These are phyloP conservation scores for Plutella xylostella DNA, from an alignment of 2,888 invertebrate species.

Conservation along the genomic window DNA sequence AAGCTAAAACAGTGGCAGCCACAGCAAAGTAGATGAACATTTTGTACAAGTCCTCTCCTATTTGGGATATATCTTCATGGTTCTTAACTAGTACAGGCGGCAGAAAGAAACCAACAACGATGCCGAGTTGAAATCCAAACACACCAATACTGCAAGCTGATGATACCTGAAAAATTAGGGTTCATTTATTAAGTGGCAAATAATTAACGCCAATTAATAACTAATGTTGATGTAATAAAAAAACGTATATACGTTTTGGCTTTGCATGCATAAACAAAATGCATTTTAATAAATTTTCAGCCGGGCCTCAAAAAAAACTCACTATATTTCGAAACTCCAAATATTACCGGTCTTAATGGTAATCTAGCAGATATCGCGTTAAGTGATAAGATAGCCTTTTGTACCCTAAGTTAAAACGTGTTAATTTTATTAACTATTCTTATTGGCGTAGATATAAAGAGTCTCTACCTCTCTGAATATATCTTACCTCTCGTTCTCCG, in stretches of 20 bases:
- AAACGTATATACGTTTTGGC: no score
- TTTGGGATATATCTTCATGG: constrained; percentile 43
- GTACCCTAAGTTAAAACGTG: no score
- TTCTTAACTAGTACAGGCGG: constrained; percentile 70
- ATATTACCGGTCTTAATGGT: neutral
- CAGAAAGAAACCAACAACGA: constrained; percentile 77
- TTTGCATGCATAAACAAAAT: no score
- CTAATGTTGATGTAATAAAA: no score
- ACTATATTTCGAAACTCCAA: no score
- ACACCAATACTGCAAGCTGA: constrained; percentile 79
- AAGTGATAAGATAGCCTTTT: neutral
- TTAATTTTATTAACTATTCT: no score
- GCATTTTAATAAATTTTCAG: no score
- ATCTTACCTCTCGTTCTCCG: constrained; percentile 72
- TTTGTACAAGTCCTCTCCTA: constrained; percentile 40
- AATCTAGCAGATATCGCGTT: no score
- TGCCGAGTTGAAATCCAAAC: constrained; percentile 80
- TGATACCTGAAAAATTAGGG: constrained; percentile 32
- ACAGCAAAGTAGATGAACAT: constrained; percentile 31
- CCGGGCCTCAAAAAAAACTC: no score
- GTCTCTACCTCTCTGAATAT: constrained; percentile 21
- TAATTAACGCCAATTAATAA: no score
- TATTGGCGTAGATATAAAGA: neutral
- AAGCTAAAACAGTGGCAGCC: constrained; percentile 65
- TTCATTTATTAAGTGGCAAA: no score